phyloP scores from a whole-genome alignment of 2,113 vertebrate genomes.

The Pitta sordida region DNA sequence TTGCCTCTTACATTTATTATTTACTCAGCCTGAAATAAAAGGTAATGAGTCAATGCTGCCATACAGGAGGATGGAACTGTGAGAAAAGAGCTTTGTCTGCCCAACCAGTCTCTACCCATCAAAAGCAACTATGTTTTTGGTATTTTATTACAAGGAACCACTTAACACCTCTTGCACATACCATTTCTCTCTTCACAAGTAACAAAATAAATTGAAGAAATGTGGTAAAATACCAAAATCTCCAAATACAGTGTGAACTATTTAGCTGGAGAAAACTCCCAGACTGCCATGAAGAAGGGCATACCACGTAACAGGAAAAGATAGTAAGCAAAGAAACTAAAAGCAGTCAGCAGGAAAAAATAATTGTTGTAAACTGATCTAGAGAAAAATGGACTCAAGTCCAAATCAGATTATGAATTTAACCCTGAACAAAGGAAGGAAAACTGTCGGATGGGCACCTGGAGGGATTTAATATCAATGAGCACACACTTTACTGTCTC shows the following conservation, averaged over 20 bases:
- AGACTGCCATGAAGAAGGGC: neutral
- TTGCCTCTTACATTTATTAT: neutral
- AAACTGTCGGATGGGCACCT: neutral
- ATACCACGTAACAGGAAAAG: neutral
- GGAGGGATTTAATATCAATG: neutral
- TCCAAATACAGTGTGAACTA: neutral
- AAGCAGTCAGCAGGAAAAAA: neutral
- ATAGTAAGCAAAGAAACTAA: neutral
- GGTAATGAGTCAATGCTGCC: neutral
- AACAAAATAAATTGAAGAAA: neutral
- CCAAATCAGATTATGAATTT: neutral
- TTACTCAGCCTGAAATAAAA: neutral
- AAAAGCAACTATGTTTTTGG: neutral
- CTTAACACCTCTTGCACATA: neutral
- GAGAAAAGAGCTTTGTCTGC: neutral
- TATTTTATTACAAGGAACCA: neutral
- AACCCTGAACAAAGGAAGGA: neutral
- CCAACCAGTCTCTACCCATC: neutral
- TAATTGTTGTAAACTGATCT: neutral
- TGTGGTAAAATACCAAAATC: neutral
- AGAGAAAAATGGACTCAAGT: neutral
- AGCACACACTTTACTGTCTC: neutral
- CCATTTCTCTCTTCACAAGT: neutral
- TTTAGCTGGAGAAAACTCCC: neutral
- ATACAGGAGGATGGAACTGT: neutral